phyloP scores from a whole-genome alignment of 2,888 invertebrate species.

The Apamea anceps region DNA sequence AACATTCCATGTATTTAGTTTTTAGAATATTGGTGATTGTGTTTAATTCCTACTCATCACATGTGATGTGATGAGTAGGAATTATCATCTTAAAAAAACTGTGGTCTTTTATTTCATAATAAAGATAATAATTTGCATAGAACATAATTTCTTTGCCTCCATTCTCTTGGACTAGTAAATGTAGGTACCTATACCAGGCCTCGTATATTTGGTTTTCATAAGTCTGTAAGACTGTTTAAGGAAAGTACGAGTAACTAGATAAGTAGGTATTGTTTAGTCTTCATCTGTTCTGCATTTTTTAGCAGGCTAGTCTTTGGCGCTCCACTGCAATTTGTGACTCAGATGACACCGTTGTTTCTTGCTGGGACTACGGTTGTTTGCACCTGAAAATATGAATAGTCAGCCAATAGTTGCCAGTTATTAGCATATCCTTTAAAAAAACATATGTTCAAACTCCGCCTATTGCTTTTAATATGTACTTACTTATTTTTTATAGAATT shows the following conservation, averaged over 20 bases:
- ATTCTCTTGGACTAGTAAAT: neutral
- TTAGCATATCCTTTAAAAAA: neutral
- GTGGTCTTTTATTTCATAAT: neutral
- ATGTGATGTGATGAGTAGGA: neutral
- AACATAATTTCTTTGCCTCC: too few species aligned
- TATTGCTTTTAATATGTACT: neutral
- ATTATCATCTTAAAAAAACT: neutral
- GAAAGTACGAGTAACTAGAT: neutral
- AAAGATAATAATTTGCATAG: neutral
- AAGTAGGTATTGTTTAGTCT: neutral
- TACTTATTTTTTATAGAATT: neutral
- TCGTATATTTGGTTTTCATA: neutral
- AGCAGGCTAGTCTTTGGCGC: neutral
- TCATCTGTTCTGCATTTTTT: neutral
- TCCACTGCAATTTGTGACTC: too few species aligned
- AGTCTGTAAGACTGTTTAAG: neutral
- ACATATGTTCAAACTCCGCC: too few species aligned
- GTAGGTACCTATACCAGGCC: neutral
- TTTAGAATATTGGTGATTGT: neutral
- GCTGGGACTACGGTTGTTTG: neutral
- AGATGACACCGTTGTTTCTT: neutral
- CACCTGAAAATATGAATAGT: neutral
- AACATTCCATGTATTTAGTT: too few species aligned
- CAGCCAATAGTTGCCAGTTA: neutral
- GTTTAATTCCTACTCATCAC: too few species aligned